phyloP scores from a whole-genome alignment of 2,888 invertebrate genomes.

The Caenorhabditis becei region DNA sequence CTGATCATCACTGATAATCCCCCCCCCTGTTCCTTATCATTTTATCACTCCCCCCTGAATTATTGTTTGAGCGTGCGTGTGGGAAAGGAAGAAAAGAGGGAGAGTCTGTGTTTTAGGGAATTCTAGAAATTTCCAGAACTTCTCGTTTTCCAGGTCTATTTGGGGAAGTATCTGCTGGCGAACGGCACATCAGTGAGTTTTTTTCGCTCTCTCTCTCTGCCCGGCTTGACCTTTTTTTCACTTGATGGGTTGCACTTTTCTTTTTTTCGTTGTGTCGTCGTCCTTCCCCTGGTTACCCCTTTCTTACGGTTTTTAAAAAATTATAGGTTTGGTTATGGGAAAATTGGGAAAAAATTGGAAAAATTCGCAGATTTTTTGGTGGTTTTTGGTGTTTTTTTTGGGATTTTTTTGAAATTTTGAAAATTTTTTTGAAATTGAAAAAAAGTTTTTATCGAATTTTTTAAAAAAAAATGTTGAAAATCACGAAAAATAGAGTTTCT shows the following conservation, averaged over 20 bases:
- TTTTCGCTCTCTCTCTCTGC: not conserved
- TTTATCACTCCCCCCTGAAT: too few relatives aligned
- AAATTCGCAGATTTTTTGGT: too few relatives aligned
- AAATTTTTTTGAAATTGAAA: too few relatives aligned
- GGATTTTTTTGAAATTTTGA: too few relatives aligned
- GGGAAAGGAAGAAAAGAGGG: not conserved
- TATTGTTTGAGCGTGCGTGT: not conserved
- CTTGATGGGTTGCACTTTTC: not conserved
- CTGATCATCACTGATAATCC: not conserved
- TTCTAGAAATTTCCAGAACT: too few relatives aligned
- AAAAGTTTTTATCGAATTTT: too few relatives aligned
- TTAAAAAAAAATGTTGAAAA: too few relatives aligned
- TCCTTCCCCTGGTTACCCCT: not conserved
- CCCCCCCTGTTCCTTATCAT: not conserved
- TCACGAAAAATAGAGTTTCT: too few relatives aligned
- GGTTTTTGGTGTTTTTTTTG: too few relatives aligned
- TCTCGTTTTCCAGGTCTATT: slow-evolving; percentile 33
- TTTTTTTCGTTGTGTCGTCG: slow-evolving; percentile 7
- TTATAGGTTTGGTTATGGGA: too few relatives aligned
- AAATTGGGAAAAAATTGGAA: too few relatives aligned
- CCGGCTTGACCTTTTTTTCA: not conserved
- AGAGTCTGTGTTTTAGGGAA: not conserved
- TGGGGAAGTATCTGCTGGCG: slow-evolving; percentile 40
- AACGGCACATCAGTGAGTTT: slow-evolving; percentile 43
- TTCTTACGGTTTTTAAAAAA: not conserved